Evolutionary conservation across 1,140 invertebrate species (phyloP).

Genomic region (Ceratina australensis): DNA sequence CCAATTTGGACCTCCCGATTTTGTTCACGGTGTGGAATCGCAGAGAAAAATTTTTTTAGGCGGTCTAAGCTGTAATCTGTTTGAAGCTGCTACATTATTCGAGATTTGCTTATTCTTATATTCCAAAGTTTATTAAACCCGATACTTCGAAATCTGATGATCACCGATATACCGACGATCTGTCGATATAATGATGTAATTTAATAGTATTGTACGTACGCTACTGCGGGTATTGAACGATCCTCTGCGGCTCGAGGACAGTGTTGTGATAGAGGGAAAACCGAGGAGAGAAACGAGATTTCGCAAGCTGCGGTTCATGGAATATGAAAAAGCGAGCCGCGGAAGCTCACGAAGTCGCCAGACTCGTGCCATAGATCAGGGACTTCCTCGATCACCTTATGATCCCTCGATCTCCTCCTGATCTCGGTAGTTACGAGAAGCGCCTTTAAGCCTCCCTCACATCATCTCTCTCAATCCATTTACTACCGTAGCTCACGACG

Average conservation of each 20-base stretch:
- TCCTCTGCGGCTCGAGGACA: background rate
- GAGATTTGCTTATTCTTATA: too few species aligned
- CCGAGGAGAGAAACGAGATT: background rate
- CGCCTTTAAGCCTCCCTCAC: slow-evolving; percentile 8
- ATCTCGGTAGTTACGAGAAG: slow-evolving; percentile 10
- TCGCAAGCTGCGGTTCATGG: slow-evolving; percentile 16
- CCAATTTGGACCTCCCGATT: slow-evolving; percentile 20
- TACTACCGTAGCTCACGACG: too few species aligned
- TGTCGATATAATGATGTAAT: background rate
- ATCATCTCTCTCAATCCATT: background rate
- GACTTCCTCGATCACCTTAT: slow-evolving; percentile 50
- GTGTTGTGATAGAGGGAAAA: background rate
- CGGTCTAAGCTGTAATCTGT: background rate
- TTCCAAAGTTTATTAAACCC: too few species aligned
- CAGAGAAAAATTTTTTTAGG: background rate
- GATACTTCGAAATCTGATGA: background rate
- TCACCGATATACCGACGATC: too few species aligned
- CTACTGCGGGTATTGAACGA: background rate
- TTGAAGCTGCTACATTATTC: too few species aligned
- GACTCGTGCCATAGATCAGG: slow-evolving; percentile 39
- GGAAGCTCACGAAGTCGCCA: slow-evolving; percentile 18
- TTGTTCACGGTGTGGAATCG: background rate
- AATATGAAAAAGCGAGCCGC: slow-evolving; percentile 7
- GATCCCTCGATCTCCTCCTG: slow-evolving; percentile 28
- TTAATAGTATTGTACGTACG: background rate